A percentile compares a stretch with the other conserved stretches of the same genome.
These are phyloP conservation scores for Calcarius lapponicus DNA, from an alignment of 2,797 vertebrate genomes.

Conservation along the genomic window DNA sequence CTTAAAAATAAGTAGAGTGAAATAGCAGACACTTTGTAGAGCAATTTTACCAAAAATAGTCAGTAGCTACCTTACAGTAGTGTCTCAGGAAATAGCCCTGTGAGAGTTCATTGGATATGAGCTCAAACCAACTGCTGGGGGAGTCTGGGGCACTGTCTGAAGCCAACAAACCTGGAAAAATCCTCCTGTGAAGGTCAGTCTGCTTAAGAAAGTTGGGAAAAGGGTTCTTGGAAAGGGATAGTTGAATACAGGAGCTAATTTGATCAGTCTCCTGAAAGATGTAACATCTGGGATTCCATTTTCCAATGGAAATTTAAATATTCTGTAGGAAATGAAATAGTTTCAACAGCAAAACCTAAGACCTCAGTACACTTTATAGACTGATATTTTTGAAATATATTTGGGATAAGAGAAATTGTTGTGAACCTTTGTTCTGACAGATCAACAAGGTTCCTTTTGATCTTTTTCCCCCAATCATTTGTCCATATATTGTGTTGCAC, in stretches of 20 bases:
- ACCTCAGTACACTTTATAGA: neutral
- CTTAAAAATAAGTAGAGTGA: slow-evolving; percentile 17
- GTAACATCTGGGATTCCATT: neutral
- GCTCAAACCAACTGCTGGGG: neutral
- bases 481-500: neutral
- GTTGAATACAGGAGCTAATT: neutral
- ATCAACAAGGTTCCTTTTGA: neutral
- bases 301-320: neutral
- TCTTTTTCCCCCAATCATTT: neutral
- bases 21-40: neutral
- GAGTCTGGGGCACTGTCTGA: neutral
- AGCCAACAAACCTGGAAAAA: neutral
- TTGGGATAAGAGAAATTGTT: neutral
- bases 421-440: neutral
- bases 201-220: neutral
- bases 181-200: neutral
- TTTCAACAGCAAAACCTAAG: neutral
- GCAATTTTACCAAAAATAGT: slow-evolving; percentile 4
- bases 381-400: neutral
- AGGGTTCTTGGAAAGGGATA: neutral
- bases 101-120: neutral
- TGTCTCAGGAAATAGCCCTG: neutral
- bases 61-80: neutral
- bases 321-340: neutral
- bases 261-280: neutral